phyloP scores from a whole-genome alignment of 1,140 invertebrate species.

The Lutraria rhynchaena region DNA sequence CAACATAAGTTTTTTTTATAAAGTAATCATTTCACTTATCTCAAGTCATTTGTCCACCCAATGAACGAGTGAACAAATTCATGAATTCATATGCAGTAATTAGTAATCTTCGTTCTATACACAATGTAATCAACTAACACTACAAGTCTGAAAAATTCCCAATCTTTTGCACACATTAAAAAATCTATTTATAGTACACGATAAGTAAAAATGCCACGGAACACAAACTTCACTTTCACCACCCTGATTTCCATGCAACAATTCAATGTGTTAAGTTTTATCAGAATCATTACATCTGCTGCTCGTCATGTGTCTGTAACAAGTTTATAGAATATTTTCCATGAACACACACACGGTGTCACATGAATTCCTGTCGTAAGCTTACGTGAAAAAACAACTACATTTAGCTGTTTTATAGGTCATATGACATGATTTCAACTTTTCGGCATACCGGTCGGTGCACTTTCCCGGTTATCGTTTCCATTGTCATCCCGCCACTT shows the following conservation, averaged over 20 bases:
- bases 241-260: conserved; percentile 31
- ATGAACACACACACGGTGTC: conserved; percentile 27
- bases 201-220: conserved; percentile 12
- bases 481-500: conserved; percentile 97
- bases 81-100: no score
- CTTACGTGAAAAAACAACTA: background rate
- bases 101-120: background rate
- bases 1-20: background rate
- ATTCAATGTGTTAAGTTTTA: conserved; percentile 15
- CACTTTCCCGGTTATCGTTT: conserved; percentile 77
- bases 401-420: background rate
- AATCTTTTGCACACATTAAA: background rate
- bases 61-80: no score
- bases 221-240: conserved; percentile 43
- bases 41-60: no score
- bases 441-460: conserved; percentile 53
- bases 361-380: conserved; percentile 20
- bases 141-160: background rate
- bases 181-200: background rate
- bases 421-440: conserved; percentile 48
- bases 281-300: conserved; percentile 3
- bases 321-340: background rate
- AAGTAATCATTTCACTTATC: no score
- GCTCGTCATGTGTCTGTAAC: background rate
- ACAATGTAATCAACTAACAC: background rate